Evolutionary conservation across 1,140 invertebrate genomes (phyloP).

Genomic region (Ylistrum balloti): DNA sequence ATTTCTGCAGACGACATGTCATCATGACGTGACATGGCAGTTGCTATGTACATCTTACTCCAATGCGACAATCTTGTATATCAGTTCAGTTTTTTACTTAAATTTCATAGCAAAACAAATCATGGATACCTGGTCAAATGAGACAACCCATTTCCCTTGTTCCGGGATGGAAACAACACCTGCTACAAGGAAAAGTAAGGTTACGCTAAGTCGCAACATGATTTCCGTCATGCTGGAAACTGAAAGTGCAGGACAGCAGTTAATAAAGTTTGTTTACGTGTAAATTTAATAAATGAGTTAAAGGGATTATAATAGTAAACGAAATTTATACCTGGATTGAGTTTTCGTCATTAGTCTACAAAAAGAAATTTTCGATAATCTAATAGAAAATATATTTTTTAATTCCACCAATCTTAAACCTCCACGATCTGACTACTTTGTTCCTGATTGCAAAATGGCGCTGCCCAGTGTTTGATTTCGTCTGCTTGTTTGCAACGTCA

Average conservation of each 20-base stretch:
- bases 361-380: neutral
- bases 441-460: slow-evolving; percentile 52
- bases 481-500: slow-evolving; percentile 43
- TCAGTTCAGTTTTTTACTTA: neutral
- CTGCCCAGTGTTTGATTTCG: slow-evolving; percentile 42
- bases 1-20: neutral
- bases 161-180: slow-evolving; percentile 44
- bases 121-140: slow-evolving; percentile 45
- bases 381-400: neutral
- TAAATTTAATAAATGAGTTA: slow-evolving; percentile 38
- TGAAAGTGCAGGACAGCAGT: slow-evolving; percentile 35
- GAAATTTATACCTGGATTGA: neutral
- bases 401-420: slow-evolving; percentile 43
- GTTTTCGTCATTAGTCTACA: neutral
- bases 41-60: neutral
- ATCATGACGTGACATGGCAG: slow-evolving; percentile 25
- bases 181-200: slow-evolving; percentile 34
- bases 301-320: neutral
- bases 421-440: slow-evolving; percentile 10
- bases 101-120: neutral
- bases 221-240: slow-evolving; percentile 37
- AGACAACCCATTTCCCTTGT: slow-evolving; percentile 48
- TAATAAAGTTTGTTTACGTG: slow-evolving; percentile 51
- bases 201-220: neutral
- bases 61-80: neutral